These are phyloP conservation scores for Carapus acus DNA, from an alignment of 2,797 vertebrate genomes.

Conservation along the genomic window DNA sequence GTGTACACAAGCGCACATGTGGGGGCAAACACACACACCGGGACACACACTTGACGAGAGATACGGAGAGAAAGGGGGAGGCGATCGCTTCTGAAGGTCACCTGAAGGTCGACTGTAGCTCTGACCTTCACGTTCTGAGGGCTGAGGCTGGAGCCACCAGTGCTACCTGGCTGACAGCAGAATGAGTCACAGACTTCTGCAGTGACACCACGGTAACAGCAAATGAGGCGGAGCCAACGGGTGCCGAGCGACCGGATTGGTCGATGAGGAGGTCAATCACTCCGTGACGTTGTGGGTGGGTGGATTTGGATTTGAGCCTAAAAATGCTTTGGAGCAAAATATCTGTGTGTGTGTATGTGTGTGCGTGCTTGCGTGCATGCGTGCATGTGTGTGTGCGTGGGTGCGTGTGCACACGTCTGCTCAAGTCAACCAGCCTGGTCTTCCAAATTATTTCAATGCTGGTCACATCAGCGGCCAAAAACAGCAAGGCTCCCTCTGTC, in stretches of 20 bases:
- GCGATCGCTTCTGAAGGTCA: too few relatives aligned
- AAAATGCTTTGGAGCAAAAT: conserved; percentile 3
- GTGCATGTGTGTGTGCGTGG: conserved; percentile 10
- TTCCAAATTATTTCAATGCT: conserved; percentile 41
- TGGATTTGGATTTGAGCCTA: conserved; percentile 20
- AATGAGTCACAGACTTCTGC: conserved; percentile 53
- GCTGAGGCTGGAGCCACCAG: not conserved
- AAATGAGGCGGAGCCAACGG: conserved; percentile 39
- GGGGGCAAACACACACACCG: conserved; percentile 8
- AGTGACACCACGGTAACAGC: conserved; percentile 30
- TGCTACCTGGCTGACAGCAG: conserved; percentile 22
- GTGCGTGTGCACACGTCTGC: conserved; percentile 11
- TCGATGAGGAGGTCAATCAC: conserved; percentile 17
- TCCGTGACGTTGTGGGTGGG: not conserved
- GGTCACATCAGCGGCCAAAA: conserved; percentile 48
- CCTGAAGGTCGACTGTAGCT: conserved; percentile 3
- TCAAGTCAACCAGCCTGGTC: conserved; percentile 14
- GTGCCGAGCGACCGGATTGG: not conserved
- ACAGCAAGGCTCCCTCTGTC: conserved; percentile 31
- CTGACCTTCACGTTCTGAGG: not conserved
- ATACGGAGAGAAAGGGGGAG: too few relatives aligned
- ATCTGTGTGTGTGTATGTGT: conserved; percentile 7
- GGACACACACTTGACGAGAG: too few relatives aligned
- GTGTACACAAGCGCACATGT: too few relatives aligned
- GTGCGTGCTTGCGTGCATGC: conserved; percentile 8